These are phyloP conservation scores for Gambelia wislizenii DNA, from an alignment of 2,797 vertebrate species.

Conservation along the genomic window DNA sequence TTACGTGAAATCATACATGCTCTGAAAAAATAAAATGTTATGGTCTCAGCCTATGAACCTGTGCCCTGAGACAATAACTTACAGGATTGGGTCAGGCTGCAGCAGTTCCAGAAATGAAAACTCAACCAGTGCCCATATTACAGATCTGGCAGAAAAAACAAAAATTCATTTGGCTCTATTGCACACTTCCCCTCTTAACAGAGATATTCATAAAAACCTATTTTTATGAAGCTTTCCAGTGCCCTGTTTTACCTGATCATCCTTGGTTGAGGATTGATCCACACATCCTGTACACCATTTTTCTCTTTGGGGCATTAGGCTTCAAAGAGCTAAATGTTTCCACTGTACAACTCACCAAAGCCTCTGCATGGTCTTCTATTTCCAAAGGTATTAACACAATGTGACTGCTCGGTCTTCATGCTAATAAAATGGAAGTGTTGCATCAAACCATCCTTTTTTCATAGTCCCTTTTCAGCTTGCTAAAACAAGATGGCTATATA, in stretches of 20 bases:
- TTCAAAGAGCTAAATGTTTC: too few species aligned
- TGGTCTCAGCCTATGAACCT: neutral
- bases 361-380: neutral
- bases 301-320: neutral
- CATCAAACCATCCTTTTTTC: neutral
- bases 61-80: neutral
- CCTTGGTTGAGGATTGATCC: neutral
- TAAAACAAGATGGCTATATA: neutral
- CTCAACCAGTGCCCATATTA: neutral
- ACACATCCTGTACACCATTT: neutral
- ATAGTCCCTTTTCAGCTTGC: neutral
- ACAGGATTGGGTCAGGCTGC: too few species aligned
- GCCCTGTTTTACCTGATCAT: too few species aligned
- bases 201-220: neutral
- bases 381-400: neutral
- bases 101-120: neutral
- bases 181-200: neutral
- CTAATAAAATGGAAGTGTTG: neutral
- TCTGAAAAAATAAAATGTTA: conserved; percentile 12
- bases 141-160: neutral
- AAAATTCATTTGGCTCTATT: neutral
- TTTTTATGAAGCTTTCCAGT: too few species aligned
- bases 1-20: neutral
- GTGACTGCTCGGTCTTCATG: neutral
- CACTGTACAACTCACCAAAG: too few species aligned